Base-by-base conservation (phyloP, 2,797 vertebrate genomes). In the Oreochromis mossambicus region DNA sequence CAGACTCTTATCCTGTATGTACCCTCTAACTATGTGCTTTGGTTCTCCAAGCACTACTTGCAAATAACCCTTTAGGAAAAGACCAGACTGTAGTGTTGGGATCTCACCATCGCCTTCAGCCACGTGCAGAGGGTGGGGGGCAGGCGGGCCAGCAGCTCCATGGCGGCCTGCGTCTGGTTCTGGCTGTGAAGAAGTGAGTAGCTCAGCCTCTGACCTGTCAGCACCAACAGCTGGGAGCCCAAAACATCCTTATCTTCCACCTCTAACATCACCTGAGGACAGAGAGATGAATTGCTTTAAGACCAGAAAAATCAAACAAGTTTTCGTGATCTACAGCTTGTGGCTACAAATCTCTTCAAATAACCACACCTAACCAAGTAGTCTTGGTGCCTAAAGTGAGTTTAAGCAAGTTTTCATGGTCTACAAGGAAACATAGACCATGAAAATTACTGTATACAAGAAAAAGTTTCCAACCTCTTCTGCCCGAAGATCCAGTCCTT, bases 51-150 rank as follows among this genome's bases (percentile, higher is more conserved):
- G 41, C 41, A 70, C 24, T 17, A 46, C 41, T 70, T 70, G 66
- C 14, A 70, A 70, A 70, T 70, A 46, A 70, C 36, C 41, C 41
- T 73, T 29, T 73, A 19, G 32, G 50, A 36, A 24, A 41, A 77
- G 48, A 61, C 4, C 54, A 58, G 76, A 21, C 32, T 36, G 75
- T 2, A 41, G 58, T 36, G 29, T 29, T 21, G 66, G 8, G 24
- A 26, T 56, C 92, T 97, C 85, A 99, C 99, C 98, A 99, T 99
- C 3, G 99, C 98, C 91, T 99, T 99, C 77, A 99, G 96, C 99
- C 99, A 99, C 2, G 98, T 99, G 88, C 98, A 99, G n/a, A 99
- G 97, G 0, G 97, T 98, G 14, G 98, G 97, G 1, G 99, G 97
- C 51, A 99, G 96, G 36, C 98, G 95, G 41, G 97, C 96, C 5